These are phyloP conservation scores for Toxotes chatareus DNA, from an alignment of 2,113 vertebrate genomes.

Conservation along the genomic window DNA sequence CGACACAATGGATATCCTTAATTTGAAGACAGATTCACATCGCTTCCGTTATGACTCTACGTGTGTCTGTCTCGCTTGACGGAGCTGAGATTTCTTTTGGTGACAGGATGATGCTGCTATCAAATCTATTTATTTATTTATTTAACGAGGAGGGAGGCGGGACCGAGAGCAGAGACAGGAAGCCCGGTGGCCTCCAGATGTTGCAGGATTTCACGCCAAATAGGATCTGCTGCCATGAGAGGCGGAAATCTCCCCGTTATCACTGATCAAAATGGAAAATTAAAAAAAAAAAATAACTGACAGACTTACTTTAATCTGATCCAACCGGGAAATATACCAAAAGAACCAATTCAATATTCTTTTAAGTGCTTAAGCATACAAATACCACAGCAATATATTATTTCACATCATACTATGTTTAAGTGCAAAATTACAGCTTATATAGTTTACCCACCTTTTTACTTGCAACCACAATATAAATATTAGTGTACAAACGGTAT, in stretches of 20 bases:
- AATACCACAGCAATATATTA: background rate
- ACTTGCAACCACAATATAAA: no score
- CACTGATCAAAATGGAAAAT: background rate
- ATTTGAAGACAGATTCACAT: background rate
- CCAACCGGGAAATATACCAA: background rate
- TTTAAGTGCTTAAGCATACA: background rate
- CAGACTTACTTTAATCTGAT: background rate
- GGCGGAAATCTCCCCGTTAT: conserved; percentile 22
- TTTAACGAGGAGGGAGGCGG: conserved; percentile 8
- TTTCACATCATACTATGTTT: no score
- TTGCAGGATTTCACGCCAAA: conserved; percentile 52
- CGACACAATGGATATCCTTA: background rate
- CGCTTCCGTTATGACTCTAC: conserved; percentile 32
- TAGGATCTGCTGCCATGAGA: conserved; percentile 34
- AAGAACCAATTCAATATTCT: no score
- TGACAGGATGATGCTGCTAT: conserved; percentile 35
- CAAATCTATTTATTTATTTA: conserved; percentile 47
- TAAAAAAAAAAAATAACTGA: background rate
- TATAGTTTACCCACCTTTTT: no score
- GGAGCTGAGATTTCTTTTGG: conserved; percentile 37
- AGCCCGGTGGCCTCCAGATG: conserved; percentile 58
- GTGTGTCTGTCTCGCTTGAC: conserved; percentile 1
- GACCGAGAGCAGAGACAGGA: conserved; percentile 23
- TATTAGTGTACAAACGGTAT: no score
- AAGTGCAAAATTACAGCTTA: no score